Percentiles rank a stretch among this genome's conserved stretches.
Conservation (phyloP, 2,797 vertebrate genomes). For the Fringilla coelebs region DNA sequence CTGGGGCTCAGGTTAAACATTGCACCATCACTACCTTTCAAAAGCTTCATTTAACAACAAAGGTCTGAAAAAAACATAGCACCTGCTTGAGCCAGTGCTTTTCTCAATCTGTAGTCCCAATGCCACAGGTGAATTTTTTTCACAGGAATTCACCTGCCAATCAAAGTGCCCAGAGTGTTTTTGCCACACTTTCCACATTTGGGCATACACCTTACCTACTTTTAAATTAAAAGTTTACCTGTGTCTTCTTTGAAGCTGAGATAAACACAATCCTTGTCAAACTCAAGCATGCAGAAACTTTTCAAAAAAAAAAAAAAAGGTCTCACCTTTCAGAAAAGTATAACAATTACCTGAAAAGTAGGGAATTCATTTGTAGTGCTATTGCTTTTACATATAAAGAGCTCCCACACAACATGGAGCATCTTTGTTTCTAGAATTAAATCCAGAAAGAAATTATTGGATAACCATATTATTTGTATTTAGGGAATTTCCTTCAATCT, state of each 20-base stretch:
- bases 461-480: neutral
- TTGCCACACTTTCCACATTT: neutral
- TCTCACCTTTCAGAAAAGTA: neutral
- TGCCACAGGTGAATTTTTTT: neutral
- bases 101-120: neutral
- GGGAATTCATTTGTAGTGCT: neutral
- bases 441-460: neutral
- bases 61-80: neutral
- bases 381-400: neutral
- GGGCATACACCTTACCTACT: neutral
- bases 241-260: neutral
- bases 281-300: neutral
- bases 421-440: neutral
- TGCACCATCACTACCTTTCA: neutral
- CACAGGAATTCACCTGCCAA: neutral
- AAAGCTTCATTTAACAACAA: neutral
- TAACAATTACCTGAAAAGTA: neutral
- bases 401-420: neutral
- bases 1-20: neutral
- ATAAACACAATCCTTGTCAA: neutral
- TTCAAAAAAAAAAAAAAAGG: neutral
- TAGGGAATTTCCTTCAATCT: neutral
- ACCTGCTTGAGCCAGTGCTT: neutral
- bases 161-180: accelerated
- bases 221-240: neutral